Percentiles rank a stretch among this genome's conserved stretches.
Conservation (phyloP, 2,888 invertebrate species). For the Xanthia togata region DNA sequence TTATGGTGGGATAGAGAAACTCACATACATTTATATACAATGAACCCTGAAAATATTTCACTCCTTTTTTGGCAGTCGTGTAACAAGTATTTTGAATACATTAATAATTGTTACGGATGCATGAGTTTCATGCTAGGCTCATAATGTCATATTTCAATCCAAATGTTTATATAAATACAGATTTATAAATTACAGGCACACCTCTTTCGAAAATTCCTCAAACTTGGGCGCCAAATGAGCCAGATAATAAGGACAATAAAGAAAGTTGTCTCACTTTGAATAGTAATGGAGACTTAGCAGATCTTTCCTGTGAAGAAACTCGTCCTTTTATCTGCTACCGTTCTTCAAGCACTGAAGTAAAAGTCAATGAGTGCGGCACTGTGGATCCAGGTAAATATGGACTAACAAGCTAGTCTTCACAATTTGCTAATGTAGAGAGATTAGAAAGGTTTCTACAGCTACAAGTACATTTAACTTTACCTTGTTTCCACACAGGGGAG, state of each 20-base stretch:
- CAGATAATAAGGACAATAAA: not conserved
- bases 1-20: too few species aligned
- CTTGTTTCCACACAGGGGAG: not conserved
- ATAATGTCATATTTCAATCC: too few species aligned
- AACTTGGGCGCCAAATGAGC: not conserved
- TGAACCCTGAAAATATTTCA: too few species aligned
- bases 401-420: not conserved
- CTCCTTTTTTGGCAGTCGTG: too few species aligned
- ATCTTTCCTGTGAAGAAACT: not conserved
- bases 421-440: not conserved
- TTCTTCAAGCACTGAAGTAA: not conserved
- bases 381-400: slow-evolving; percentile 40
- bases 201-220: not conserved
- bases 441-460: too few species aligned
- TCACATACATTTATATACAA: too few species aligned
- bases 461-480: not conserved
- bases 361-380: slow-evolving; percentile 56
- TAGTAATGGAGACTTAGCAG: not conserved
- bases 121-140: too few species aligned
- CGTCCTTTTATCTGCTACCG: slow-evolving; percentile 11
- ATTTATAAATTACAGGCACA: slow-evolving; percentile 2
- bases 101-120: too few species aligned
- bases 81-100: too few species aligned
- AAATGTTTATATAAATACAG: not conserved
- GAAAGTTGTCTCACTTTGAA: slow-evolving; percentile 11